These are phyloP conservation scores for Chloromyia formosa DNA, from an alignment of 2,888 invertebrate species.

Conservation along the genomic window DNA sequence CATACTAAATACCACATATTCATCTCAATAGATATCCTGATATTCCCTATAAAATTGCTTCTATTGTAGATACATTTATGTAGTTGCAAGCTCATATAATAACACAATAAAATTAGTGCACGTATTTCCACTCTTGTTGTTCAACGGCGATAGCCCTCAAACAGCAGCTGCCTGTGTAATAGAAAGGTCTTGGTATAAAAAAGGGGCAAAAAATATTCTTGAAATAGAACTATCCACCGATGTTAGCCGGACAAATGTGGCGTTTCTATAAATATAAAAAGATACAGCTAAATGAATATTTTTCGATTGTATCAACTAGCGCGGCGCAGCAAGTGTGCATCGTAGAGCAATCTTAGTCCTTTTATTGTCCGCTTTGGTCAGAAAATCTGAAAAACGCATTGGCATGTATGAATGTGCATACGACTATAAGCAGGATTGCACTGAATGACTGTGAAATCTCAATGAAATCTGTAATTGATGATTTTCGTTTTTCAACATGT, in stretches of 20 bases:
- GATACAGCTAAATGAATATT: slow-evolving; percentile 19
- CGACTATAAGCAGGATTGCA: neutral
- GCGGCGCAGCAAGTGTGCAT: neutral
- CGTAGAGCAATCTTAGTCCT: slow-evolving; percentile 3
- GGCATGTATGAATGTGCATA: neutral
- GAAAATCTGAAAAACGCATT: neutral
- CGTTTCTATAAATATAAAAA: slow-evolving; percentile 36
- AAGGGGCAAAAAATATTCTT: too few relatives aligned
- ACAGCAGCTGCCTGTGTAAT: too few relatives aligned
- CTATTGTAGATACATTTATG: too few relatives aligned
- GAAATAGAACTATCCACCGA: slow-evolving; percentile 29
- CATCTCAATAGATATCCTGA: too few relatives aligned
- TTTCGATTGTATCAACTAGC: slow-evolving; percentile 20
- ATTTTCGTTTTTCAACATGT: slow-evolving; percentile 34
- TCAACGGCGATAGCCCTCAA: too few relatives aligned
- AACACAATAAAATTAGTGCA: too few relatives aligned
- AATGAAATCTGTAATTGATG: slow-evolving; percentile 38
- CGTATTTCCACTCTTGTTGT: too few relatives aligned
- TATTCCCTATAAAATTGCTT: too few relatives aligned
- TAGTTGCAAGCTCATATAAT: too few relatives aligned
- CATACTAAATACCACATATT: too few relatives aligned
- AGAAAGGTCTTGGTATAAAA: too few relatives aligned
- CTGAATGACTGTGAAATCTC: slow-evolving; percentile 43
- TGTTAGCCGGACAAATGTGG: slow-evolving; percentile 27
- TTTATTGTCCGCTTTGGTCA: neutral